Conservation (phyloP, 2,797 vertebrate species). For the Eupleurogrammus muticus region DNA sequence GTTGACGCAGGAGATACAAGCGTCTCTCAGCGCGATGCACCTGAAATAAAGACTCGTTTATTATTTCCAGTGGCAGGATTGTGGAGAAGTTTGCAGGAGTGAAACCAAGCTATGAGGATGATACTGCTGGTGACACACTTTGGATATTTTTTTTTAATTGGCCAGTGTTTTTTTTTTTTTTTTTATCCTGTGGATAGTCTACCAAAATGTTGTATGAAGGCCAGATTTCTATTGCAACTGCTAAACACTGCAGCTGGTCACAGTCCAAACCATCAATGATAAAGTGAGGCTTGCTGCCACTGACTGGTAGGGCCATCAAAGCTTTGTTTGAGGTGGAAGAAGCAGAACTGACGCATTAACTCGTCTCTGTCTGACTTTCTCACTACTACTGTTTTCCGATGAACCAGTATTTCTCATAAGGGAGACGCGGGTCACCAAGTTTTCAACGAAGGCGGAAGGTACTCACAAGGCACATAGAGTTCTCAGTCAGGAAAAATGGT, state of each 20-base stretch:
- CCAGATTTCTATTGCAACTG: slow-evolving; percentile 35
- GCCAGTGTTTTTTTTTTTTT: neutral
- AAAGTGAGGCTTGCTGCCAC: slow-evolving; percentile 18
- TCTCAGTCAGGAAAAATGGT: no score
- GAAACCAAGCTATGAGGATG: neutral
- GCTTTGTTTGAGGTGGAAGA: neutral
- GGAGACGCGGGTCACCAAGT: no score
- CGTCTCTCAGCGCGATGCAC: slow-evolving; percentile 39
- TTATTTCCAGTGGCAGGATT: slow-evolving; percentile 31
- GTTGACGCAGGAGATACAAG: slow-evolving; percentile 44
- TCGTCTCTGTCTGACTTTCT: neutral
- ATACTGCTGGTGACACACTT: neutral
- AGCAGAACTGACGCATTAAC: neutral
- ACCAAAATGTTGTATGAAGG: slow-evolving; percentile 21
- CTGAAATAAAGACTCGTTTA: slow-evolving; percentile 35
- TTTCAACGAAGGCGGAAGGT: neutral
- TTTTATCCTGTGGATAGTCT: slow-evolving; percentile 6
- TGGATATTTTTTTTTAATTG: neutral
- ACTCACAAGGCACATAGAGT: no score
- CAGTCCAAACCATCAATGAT: neutral
- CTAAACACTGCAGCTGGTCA: slow-evolving; percentile 44
- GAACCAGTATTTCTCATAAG: neutral
- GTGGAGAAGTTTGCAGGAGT: slow-evolving; percentile 32
- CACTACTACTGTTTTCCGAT: neutral
- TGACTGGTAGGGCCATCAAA: neutral